Conservation (phyloP, 2,797 vertebrate genomes). For the Alca torda region DNA sequence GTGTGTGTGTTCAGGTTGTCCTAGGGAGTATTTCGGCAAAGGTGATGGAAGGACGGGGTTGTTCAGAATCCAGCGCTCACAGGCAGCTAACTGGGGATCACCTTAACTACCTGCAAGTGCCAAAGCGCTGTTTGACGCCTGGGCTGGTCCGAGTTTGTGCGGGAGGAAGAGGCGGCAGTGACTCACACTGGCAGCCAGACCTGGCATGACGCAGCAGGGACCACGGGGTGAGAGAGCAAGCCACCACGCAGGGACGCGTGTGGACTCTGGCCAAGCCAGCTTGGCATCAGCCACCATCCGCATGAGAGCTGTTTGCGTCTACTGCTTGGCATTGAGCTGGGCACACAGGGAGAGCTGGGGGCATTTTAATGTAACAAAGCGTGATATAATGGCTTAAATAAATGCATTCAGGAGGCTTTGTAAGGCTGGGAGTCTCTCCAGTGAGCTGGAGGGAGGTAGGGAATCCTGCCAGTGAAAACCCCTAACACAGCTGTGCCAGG, state of each 20-base stretch:
- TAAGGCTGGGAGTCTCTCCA: background rate
- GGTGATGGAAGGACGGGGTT: background rate
- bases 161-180: background rate
- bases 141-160: background rate
- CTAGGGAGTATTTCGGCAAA: background rate
- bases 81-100: background rate
- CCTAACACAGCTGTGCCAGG: no score
- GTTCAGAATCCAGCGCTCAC: background rate
- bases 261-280: background rate
- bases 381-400: background rate
- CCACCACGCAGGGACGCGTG: accelerated
- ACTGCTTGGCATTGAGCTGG: background rate
- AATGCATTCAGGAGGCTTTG: background rate
- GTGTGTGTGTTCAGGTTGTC: background rate
- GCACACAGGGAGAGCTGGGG: background rate
- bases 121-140: accelerated
- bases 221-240: background rate
- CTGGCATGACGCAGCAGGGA: no score
- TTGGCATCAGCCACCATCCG: accelerated
- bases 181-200: background rate
- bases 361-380: background rate
- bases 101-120: background rate
- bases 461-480: background rate
- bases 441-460: background rate
- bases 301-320: background rate